Conservation (phyloP, 64 coral and sea anemone species). For the Hydrozoanthus tunicans region DNA sequence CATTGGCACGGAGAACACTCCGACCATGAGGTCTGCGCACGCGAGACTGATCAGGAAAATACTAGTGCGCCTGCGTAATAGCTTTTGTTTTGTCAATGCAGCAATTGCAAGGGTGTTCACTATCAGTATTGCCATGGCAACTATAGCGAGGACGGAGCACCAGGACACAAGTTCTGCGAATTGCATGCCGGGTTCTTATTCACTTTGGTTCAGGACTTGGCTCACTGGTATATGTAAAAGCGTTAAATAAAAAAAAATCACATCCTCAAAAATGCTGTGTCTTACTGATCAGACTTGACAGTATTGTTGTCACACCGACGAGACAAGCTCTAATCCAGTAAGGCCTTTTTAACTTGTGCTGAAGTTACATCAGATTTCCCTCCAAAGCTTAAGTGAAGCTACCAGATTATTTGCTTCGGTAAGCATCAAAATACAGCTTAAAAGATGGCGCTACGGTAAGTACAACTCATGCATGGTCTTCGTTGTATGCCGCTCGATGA, state of each 20-base stretch:
- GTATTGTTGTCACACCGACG: too few species aligned
- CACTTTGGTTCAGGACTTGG: background rate
- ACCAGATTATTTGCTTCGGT: too few species aligned
- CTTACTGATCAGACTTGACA: background rate
- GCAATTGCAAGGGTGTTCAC: slow-evolving; percentile 34
- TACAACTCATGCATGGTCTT: too few species aligned
- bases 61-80: slow-evolving; percentile 42
- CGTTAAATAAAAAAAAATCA: background rate
- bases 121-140: slow-evolving; percentile 44
- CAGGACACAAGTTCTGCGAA: slow-evolving; percentile 25
- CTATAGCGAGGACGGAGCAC: slow-evolving; percentile 27
- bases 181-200: background rate
- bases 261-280: too few species aligned
- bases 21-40: slow-evolving; percentile 37
- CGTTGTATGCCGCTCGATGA: too few species aligned
- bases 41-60: slow-evolving; percentile 36
- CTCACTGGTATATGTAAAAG: background rate
- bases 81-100: slow-evolving; percentile 43
- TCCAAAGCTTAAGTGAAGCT: too few species aligned
- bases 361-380: too few species aligned
- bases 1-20: slow-evolving; percentile 46
- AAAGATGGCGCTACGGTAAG: too few species aligned
- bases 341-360: too few species aligned
- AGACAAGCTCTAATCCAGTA: too few species aligned
- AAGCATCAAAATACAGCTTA: too few species aligned